Base-by-base conservation (phyloP, 2,113 vertebrate species). In the Platycercus adscitus region DNA sequence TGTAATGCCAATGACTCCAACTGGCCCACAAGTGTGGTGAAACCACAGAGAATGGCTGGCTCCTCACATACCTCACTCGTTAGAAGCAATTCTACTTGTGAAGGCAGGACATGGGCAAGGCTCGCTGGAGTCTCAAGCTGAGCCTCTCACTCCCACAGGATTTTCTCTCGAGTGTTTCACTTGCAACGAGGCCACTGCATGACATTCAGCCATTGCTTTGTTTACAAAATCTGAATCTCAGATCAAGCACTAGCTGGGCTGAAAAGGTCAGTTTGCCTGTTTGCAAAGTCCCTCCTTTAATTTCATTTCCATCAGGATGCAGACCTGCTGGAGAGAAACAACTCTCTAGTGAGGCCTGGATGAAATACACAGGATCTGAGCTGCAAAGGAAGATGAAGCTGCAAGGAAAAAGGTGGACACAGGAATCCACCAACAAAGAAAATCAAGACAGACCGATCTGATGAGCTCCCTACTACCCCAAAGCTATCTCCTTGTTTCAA, bases 181-280 rank as follows among this genome's bases (percentile, higher is more conserved):
- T 95, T 93, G 88, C 39, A 15, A 92, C 88, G 89, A 95, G 65
- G 89, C 70, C 84, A 71, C 3, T 68, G 69, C 65, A 76, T 95
- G 93, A 94, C 87, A 97, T 93, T 95, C 85, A 94, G 82, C 43
- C 47, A 58, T 89, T 85, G 83, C 76, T 96, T 90, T 92, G 84
- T 86, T 94, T 94, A 94, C 0, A 15, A 90, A 95, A 94, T 73
- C 66, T 84, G 95, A 95, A 92, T 86, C 81, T 94, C 58, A 11
- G 60, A 91, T 75, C 88, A 86, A 92, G 70, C 28, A 3, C 79
- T 84, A 86, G 86, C 70, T 90, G 63, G 63, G 94, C 87, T 97
- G 85, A 96, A 95, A 96, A 96, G 87, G 91, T 91, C 90, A 93
- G 21, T 66, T 60, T 91, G 63, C 78, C 81, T 86, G 21, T 77